Evolutionary conservation across 2,113 vertebrate species (phyloP), one percentile per base, ranked within the genome.

Genomic region (Poeciliopsis retropinna): DNA sequence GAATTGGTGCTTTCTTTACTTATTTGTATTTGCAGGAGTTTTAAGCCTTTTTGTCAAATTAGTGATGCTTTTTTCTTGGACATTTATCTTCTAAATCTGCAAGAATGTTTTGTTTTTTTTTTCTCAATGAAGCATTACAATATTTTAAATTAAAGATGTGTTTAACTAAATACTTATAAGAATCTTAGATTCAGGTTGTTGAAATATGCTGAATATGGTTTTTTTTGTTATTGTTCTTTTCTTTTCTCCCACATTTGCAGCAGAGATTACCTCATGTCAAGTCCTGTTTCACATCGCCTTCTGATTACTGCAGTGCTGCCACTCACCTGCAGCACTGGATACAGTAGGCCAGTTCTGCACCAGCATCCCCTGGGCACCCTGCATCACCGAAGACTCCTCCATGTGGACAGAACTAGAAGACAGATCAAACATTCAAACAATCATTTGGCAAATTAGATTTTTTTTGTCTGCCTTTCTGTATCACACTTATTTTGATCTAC

Each of bases 261-360:
- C 51, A n/a, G 25, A 57, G 25, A 57, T 19, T 47, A 57, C 22
- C 25, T 57, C 17, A 57, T 3, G 7, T 57, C 5, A 47, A 13
- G 13, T 66, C 25, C 32, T 41, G 32, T 15, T 27, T 67, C n/a
- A 41, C 10, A 27, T 22, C 5, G 19, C 28, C 70, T 64, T 28
- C 78, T 65, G 54, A 72, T 41, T 67, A 19, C 19, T 37, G 37
- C 41, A 51, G 47, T 28, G 57, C 31, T 61, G 64, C 81, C 88
- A 92, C 97, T 97, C 95, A 96, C 96, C 94, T 92, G 97, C 97
- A 73, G 97, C 96, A 75, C 97, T 99, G 91, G 97, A 99, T 51
- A 99, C 97, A 9, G 98, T 99, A 62, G 98, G 98, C 98, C 98
- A 99, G 93, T 98, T 97, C 88, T 99, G 98, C 51, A 98, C 97